Conservation (phyloP, 2,797 vertebrate species). For the Characodon lateralis region DNA sequence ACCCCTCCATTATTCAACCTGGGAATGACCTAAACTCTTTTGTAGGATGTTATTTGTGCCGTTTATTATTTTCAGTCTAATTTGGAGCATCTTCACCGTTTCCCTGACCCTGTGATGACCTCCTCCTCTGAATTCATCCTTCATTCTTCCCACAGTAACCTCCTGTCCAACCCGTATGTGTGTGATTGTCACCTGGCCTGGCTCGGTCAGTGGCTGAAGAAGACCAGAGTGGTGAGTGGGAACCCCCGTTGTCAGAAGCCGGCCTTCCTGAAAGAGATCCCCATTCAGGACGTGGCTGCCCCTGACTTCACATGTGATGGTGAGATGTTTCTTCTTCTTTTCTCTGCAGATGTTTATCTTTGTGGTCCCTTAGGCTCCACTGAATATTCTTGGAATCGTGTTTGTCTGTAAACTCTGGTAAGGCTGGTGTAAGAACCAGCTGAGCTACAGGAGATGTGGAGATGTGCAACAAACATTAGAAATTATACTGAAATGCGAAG, state of each 20-base stretch:
- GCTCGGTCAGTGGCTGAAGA: conserved; percentile 96
- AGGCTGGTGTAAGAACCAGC: too few relatives aligned
- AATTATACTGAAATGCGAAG: too few relatives aligned
- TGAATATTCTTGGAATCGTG: neutral
- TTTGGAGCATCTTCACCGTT: neutral
- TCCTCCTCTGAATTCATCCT: neutral
- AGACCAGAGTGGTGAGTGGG: conserved; percentile 93
- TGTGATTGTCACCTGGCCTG: conserved; percentile 98
- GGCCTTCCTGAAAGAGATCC: conserved; percentile 97
- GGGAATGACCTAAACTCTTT: neutral
- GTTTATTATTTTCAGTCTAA: neutral
- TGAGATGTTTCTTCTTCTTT: conserved; percentile 61
- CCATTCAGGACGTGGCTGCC: conserved; percentile 94
- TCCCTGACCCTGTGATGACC: neutral
- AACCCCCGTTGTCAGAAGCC: conserved; percentile 97
- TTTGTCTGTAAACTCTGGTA: neutral
- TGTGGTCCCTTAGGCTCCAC: neutral
- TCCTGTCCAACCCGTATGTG: conserved; percentile 96
- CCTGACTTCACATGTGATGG: conserved; percentile 98
- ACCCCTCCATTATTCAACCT: neutral
- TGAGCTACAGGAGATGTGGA: too few relatives aligned
- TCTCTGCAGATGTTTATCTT: neutral
- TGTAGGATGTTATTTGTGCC: neutral
- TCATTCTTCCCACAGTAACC: conserved; percentile 82
- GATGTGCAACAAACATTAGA: too few relatives aligned